Evolutionary conservation across 2,888 invertebrate species (phyloP).

Genomic region (Drosophila koepferae): DNA sequence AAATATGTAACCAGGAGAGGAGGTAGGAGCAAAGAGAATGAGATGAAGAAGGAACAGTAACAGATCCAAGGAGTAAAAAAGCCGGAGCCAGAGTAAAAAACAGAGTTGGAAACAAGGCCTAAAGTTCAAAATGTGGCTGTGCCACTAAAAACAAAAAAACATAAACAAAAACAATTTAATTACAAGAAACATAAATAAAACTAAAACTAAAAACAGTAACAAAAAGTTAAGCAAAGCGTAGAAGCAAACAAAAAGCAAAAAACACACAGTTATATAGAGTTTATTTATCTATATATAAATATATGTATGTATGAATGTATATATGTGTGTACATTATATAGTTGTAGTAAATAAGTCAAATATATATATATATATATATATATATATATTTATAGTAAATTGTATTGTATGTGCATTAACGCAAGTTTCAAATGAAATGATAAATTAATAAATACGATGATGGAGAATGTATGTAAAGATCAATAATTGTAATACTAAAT

Average conservation of each 20-base stretch:
- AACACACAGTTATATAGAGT: conserved; percentile 31
- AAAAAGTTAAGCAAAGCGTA: conserved; percentile 5
- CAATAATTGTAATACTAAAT: conserved; percentile 30
- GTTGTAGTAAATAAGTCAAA: background rate
- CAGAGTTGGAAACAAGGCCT: conserved; percentile 63
- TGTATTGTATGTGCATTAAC: conserved; percentile 38
- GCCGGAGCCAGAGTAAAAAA: conserved; percentile 24
- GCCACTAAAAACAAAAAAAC: conserved; percentile 55
- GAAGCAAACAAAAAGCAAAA: conserved; percentile 19
- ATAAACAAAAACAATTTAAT: conserved; percentile 19
- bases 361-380: background rate
- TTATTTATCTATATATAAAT: conserved; percentile 20
- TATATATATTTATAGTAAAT: conserved; percentile 19
- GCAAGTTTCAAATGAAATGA: conserved; percentile 33
- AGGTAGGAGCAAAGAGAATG: background rate
- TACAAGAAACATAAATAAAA: conserved; percentile 14
- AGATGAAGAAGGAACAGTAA: background rate
- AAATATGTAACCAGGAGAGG: conserved; percentile 11
- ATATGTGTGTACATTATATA: conserved; percentile 1
- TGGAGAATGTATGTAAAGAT: conserved; percentile 24
- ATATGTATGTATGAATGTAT: background rate
- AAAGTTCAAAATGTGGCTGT: conserved; percentile 79
- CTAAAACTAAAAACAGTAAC: conserved; percentile 8
- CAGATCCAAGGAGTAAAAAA: background rate
- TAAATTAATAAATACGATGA: conserved; percentile 6